Conservation (phyloP, 1,140 invertebrate genomes). For the Patella vulgata region DNA sequence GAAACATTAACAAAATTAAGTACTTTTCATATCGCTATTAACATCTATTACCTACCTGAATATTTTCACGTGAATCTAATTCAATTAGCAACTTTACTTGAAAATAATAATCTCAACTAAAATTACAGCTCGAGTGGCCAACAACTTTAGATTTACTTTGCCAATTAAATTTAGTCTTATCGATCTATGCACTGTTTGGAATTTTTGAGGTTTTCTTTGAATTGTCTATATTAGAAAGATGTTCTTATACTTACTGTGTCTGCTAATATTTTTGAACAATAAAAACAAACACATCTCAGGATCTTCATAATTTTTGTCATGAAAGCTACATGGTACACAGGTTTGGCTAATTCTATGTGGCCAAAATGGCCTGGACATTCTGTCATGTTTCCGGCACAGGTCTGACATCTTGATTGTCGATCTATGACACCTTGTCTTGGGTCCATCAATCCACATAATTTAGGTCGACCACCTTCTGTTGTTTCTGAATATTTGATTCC, state of each 20-base stretch:
- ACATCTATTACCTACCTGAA: not conserved
- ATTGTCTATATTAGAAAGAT: too few relatives aligned
- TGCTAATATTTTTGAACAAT: slow-evolving; percentile 94
- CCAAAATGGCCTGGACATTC: slow-evolving; percentile 99
- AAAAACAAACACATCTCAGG: slow-evolving; percentile 96
- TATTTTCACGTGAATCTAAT: too few relatives aligned
- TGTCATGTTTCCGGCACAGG: slow-evolving; percentile 97
- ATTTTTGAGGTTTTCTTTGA: too few relatives aligned
- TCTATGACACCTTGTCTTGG: slow-evolving; percentile 98
- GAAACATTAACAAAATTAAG: too few relatives aligned
- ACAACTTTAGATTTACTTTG: too few relatives aligned
- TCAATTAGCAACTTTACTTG: too few relatives aligned
- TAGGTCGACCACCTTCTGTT: slow-evolving; percentile 97
- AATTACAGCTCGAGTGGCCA: too few relatives aligned
- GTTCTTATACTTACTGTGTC: slow-evolving; percentile 83
- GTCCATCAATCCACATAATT: slow-evolving; percentile 98
- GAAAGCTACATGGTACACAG: slow-evolving; percentile 98
- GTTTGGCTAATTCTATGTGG: slow-evolving; percentile 98
- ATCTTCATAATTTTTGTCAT: slow-evolving; percentile 98
- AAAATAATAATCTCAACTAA: too few relatives aligned
- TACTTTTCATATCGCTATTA: too few relatives aligned
- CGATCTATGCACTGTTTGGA: too few relatives aligned
- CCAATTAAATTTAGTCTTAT: too few relatives aligned
- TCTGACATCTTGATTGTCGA: slow-evolving; percentile 88
- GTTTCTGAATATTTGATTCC: slow-evolving; percentile 97